These are phyloP conservation scores for Punctoribates punctum DNA, from an alignment of 2,888 invertebrate species.

Conservation along the genomic window DNA sequence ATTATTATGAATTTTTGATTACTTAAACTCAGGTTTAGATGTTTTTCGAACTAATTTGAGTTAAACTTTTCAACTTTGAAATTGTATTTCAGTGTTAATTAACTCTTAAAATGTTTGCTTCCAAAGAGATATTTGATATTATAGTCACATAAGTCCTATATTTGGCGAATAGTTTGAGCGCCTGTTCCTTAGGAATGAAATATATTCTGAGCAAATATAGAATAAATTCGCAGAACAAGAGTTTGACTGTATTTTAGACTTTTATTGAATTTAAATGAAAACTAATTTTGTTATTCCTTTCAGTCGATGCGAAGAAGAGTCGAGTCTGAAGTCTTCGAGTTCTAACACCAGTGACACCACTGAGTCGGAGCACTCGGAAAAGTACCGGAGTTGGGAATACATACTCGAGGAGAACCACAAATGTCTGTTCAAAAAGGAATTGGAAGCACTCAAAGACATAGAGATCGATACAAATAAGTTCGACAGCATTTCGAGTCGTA, in stretches of 20 bases:
- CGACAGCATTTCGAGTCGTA: constrained; percentile 20
- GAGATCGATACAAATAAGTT: constrained; percentile 19
- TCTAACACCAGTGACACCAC: neutral
- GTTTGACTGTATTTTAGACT: neutral
- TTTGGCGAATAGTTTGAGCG: too few species aligned
- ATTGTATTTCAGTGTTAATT: neutral
- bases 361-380: constrained; percentile 63
- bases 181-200: too few species aligned
- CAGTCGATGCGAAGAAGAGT: neutral
- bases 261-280: neutral
- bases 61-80: constrained; percentile 7
- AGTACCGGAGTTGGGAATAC: constrained; percentile 88
- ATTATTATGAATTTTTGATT: neutral
- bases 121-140: too few species aligned
- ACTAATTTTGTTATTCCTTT: neutral
- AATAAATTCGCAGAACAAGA: too few species aligned
- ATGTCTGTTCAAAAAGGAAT: constrained; percentile 77
- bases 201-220: too few species aligned
- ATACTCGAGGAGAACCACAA: constrained; percentile 88
- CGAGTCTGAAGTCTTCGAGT: neutral
- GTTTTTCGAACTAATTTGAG: neutral
- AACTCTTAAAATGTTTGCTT: too few species aligned
- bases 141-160: too few species aligned
- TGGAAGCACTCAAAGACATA: constrained; percentile 64
- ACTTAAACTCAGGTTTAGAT: neutral